These are phyloP conservation scores for Chalcosyrphus nemorum DNA, from an alignment of 2,888 invertebrate species.

Conservation along the genomic window DNA sequence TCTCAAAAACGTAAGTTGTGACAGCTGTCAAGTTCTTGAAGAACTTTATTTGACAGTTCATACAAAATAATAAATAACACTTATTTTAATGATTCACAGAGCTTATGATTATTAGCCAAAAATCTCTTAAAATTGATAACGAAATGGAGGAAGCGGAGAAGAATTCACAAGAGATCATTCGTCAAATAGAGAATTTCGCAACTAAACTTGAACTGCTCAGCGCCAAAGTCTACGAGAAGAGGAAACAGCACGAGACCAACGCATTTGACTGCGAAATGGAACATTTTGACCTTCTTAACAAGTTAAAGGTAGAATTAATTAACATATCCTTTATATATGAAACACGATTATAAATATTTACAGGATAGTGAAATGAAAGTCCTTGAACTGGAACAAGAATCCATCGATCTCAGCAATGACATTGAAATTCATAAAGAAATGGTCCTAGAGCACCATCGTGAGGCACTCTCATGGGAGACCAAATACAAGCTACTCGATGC, in stretches of 20 bases:
- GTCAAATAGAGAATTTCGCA: constrained; percentile 85
- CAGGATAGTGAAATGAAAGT: constrained; percentile 88
- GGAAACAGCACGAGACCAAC: constrained; percentile 83
- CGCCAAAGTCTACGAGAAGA: constrained; percentile 84
- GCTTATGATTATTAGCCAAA: constrained; percentile 86
- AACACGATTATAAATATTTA: constrained; percentile 71
- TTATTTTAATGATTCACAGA: constrained; percentile 76
- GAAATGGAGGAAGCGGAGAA: constrained; percentile 84
- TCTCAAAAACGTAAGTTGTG: constrained; percentile 86
- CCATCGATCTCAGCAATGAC: constrained; percentile 86
- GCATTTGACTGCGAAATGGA: constrained; percentile 84
- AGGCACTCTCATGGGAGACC: constrained; percentile 91
- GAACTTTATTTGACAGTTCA: neutral
- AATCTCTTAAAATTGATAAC: constrained; percentile 87
- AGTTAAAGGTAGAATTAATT: constrained; percentile 81
- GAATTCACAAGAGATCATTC: constrained; percentile 84
- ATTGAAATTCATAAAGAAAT: constrained; percentile 84
- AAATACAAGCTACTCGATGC: constrained; percentile 89
- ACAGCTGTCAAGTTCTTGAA: neutral
- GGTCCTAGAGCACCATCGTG: constrained; percentile 86
- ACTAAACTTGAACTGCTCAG: constrained; percentile 85
- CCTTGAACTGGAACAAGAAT: constrained; percentile 86
- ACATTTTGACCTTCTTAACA: constrained; percentile 83
- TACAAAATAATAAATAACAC: neutral
- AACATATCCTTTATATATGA: too few species aligned